Base-by-base conservation (phyloP, 2,797 vertebrate species). In the Acanthis flammea region DNA sequence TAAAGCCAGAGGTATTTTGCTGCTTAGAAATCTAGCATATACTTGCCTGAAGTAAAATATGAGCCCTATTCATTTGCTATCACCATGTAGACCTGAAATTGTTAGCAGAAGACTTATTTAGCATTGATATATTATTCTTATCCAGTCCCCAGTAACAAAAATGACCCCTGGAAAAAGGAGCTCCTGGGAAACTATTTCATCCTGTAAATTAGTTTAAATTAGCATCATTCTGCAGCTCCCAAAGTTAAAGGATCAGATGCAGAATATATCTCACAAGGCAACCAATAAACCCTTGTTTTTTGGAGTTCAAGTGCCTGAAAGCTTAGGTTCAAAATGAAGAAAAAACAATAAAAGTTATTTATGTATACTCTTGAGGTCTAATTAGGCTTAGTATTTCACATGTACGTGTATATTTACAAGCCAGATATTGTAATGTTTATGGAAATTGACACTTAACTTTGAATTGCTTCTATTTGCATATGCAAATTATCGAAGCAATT, bases 381-480 rank as follows among this genome's bases (percentile, higher is more conserved):
- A 96, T 96, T 96, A 96, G 92, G 71, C 88, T 92, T 82, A 70
- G 79, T 70, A 62, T 94, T 96, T 94, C 90, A 83, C 67, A 54
- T 65, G 76, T 77, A 79, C 18, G 2, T 73, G 74, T 90, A 70
- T 82, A 57, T 93, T 96, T 91, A 88, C 94, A 86, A 94, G 92
- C 28, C 5, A 15, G 84, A 96, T 96, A 96, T 93, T 87, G 85
- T 94, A 92, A 93, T 90, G 85, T 88, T 95, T 95, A 93, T 97
- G 96, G 95, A 97, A 97, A 97, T 93, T 91, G 94, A 96, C 93
- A 96, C 94, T 96, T 96, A 96, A 85, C 63, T 91, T 96, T 79
- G 93, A 97, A 96, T 97, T 93, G 94, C 81, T 94, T 92, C 82
- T 73, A 94, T 96, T 97, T 96, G 76, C 87, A 95, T 96, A 95